These are phyloP conservation scores for Tryphoninae sp. DNA, from an alignment of 2,888 invertebrate genomes.

Conservation along the genomic window DNA sequence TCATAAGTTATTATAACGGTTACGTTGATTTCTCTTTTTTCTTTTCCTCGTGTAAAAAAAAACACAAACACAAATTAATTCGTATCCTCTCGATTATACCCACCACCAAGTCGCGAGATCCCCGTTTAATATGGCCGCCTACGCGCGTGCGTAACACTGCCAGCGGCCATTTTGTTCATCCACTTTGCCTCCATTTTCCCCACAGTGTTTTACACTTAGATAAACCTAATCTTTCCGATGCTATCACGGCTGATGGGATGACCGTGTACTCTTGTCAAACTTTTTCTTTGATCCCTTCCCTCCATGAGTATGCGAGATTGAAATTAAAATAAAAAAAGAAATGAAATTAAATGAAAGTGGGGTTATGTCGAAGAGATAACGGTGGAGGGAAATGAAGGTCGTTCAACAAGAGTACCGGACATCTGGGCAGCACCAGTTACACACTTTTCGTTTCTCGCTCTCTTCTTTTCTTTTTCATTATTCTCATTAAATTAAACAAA, in stretches of 20 bases:
- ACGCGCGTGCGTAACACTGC: conserved; percentile 1
- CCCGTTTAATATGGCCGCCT: conserved; percentile 56
- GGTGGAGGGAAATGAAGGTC: conserved; percentile 27
- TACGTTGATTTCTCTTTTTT: conserved; percentile 47
- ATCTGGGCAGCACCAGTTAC: conserved; percentile 59
- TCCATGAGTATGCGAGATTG: conserved; percentile 10
- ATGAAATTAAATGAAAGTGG: not conserved
- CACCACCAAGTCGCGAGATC: conserved; percentile 74
- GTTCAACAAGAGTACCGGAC: conserved; percentile 46
- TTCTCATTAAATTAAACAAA: conserved; percentile 38
- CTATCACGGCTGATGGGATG: conserved; percentile 55
- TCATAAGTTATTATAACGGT: conserved; percentile 49
- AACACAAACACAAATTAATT: conserved; percentile 19
- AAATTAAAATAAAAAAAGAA: not conserved
- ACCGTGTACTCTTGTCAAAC: conserved; percentile 49
- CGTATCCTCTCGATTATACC: conserved; percentile 69
- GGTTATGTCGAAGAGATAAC: conserved; percentile 25
- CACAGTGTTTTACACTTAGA: conserved; percentile 40
- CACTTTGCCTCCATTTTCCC: conserved; percentile 43
- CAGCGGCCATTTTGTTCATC: conserved; percentile 69
- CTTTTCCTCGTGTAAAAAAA: conserved; percentile 26
- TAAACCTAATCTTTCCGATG: conserved; percentile 63
- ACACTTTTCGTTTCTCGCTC: conserved; percentile 1
- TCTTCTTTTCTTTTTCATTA: conserved; percentile 21
- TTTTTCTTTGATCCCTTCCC: conserved; percentile 5